Base-by-base conservation (phyloP, 2,888 invertebrate genomes). In the Molorchus minor region DNA sequence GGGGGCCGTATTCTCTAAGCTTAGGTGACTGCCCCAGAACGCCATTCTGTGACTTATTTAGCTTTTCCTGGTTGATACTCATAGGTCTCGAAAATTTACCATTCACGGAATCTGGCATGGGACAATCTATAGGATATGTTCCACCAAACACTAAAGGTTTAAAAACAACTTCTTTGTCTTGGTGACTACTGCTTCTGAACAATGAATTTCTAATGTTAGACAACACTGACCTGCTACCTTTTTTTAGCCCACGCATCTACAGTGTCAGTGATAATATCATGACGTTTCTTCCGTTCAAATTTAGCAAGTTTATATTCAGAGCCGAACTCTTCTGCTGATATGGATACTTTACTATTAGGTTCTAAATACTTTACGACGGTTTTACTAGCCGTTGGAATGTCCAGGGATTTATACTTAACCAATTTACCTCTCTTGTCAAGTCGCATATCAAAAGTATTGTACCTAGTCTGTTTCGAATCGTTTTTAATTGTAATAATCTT, bases 121-220 rank as follows among this genome's bases (percentile, higher is more conserved):
- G 93, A 73, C 86, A 85, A 77, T 93, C 93, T 67, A 94, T 94
- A 2, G 94, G 93, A 83, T 86, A 94, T 2, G 94, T 94, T 51
- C 93, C 93, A 70, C 92, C 92, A 78, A 92, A 93, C 61, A 93
- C 85, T 43, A 93, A 84, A 61, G 89, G 89, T 74, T 87, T 87
- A 75, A 84, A 87, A 13, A 77, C 68, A 4, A 79, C 65, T 47
- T 73, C 71, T 57, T 79, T 78, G 15, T 76, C 74, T 4, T 66
- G 64, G 3, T 67, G 61, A 41, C 71, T 71, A 41, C 62, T 69
- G 38, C 69, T 74, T 59, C 75, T 78, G 62, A 81, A 80, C 35
- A 81, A 58, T 2, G 78, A 77, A 64, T 77, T 77, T 66, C 72
- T 78, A 5, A 80, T 62, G 57, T 79, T 79, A 25, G 76, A 76